Conservation (phyloP, 2,797 vertebrate species). For the Schizopygopsis malacanthus region DNA sequence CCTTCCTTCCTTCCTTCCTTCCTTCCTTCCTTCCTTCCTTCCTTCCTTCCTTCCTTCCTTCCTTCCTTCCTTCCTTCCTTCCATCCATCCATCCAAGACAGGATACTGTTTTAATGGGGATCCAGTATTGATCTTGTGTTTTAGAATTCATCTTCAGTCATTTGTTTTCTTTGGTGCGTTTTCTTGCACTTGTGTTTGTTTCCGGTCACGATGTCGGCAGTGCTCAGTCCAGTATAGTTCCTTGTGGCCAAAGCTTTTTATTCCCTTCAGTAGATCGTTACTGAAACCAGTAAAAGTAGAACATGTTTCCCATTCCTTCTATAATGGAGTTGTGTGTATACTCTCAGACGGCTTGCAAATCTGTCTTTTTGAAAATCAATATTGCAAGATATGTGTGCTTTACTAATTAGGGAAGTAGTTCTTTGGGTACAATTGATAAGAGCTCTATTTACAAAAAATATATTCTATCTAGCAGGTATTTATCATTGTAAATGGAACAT, state of each 20-base stretch:
- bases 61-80: background rate
- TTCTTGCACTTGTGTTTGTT: background rate
- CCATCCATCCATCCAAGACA: background rate
- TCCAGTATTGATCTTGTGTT: background rate
- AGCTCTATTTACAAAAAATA: background rate
- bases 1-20: background rate
- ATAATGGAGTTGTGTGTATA: background rate
- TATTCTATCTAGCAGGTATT: background rate
- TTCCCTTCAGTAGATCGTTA: slow-evolving; percentile 13
- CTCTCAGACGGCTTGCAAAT: background rate
- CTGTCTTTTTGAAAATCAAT: slow-evolving; percentile 8
- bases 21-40: background rate
- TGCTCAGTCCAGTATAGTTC: background rate
- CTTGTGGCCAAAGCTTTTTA: background rate
- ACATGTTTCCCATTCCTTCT: background rate
- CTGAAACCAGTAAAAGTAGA: slow-evolving; percentile 1
- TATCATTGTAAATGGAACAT: background rate
- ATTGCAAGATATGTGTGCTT: slow-evolving; percentile 8
- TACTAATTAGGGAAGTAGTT: background rate
- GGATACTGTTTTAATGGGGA: background rate
- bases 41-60: too few species aligned
- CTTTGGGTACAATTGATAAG: background rate
- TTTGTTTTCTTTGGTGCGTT: background rate
- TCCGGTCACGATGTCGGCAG: background rate
- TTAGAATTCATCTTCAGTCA: background rate